Evolutionary conservation across 2,888 invertebrate species (phyloP).

Genomic region (Drosophila macrothrix): DNA sequence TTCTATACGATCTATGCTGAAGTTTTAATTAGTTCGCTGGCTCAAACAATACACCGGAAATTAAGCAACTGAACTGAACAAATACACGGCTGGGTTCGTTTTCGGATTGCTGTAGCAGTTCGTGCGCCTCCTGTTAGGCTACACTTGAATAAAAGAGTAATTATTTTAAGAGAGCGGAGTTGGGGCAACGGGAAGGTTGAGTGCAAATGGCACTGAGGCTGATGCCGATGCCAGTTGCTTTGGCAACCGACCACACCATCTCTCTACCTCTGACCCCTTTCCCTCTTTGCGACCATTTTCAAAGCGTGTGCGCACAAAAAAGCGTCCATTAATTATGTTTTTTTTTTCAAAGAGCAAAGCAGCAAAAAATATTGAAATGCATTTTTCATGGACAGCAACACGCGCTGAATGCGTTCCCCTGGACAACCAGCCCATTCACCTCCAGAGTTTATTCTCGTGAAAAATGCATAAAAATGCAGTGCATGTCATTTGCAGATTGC

Average conservation of each 20-base stretch:
- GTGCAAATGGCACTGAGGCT: neutral
- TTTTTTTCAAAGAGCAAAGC: slow-evolving; percentile 46
- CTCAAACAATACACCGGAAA: slow-evolving; percentile 76
- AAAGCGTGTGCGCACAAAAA: slow-evolving; percentile 13
- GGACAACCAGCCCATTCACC: slow-evolving; percentile 1
- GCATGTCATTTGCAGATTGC: slow-evolving; percentile 63
- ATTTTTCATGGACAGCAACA: slow-evolving; percentile 63
- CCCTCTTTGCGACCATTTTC: neutral
- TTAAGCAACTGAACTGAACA: slow-evolving; percentile 66
- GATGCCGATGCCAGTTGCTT: slow-evolving; percentile 32
- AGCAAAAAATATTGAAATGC: slow-evolving; percentile 68
- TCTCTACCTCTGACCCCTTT: neutral
- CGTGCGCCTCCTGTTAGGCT: slow-evolving; percentile 29
- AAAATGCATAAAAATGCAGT: slow-evolving; percentile 66
- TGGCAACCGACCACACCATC: slow-evolving; percentile 28
- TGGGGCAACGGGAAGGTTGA: neutral
- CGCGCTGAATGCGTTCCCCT: slow-evolving; percentile 26
- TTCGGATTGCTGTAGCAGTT: slow-evolving; percentile 7
- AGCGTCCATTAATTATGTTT: slow-evolving; percentile 69
- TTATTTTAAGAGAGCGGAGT: slow-evolving; percentile 39
- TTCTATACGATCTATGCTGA: slow-evolving; percentile 55
- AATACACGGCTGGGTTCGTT: slow-evolving; percentile 4
- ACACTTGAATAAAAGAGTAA: slow-evolving; percentile 61
- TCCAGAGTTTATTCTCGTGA: slow-evolving; percentile 45
- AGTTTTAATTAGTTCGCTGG: slow-evolving; percentile 77